Evolutionary conservation across 2,888 invertebrate species (phyloP).

Genomic region (Onchidella celtica): DNA sequence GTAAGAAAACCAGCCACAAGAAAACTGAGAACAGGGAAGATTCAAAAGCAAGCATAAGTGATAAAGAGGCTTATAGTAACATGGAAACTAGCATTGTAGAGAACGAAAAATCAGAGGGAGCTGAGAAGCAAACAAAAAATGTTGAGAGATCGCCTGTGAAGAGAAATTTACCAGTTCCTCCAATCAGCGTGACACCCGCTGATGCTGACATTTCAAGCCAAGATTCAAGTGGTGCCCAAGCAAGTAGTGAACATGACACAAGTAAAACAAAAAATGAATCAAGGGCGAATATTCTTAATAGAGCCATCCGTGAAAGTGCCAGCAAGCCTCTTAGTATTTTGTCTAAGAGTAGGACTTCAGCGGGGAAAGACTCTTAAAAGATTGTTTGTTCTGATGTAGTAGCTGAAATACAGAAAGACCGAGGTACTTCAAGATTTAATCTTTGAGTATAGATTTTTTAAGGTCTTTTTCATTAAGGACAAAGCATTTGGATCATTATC

Average conservation of each 20-base stretch:
- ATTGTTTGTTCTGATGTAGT: too few species aligned
- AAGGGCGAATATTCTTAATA: conserved; percentile 4
- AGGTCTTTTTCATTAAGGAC: too few species aligned
- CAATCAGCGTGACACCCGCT: too few species aligned
- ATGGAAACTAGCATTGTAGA: not conserved
- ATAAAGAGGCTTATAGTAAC: not conserved
- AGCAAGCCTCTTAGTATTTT: conserved; percentile 33
- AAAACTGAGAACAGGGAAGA: not conserved
- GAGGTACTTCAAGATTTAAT: too few species aligned
- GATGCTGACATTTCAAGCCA: too few species aligned
- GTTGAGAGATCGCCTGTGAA: not conserved
- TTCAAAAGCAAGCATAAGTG: not conserved
- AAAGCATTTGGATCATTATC: too few species aligned
- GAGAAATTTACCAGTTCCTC: not conserved
- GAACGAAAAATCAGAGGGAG: not conserved
- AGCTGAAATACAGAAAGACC: too few species aligned
- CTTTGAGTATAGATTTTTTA: too few species aligned
- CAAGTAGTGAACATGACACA: not conserved
- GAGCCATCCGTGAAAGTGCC: conserved; percentile 33
- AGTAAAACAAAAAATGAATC: not conserved
- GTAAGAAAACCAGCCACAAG: not conserved
- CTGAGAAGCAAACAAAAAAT: not conserved
- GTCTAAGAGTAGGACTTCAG: not conserved
- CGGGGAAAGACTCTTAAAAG: conserved; percentile 3
- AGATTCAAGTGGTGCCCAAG: not conserved